phyloP scores from a whole-genome alignment of 2,113 vertebrate genomes.

The Puma concolor region DNA sequence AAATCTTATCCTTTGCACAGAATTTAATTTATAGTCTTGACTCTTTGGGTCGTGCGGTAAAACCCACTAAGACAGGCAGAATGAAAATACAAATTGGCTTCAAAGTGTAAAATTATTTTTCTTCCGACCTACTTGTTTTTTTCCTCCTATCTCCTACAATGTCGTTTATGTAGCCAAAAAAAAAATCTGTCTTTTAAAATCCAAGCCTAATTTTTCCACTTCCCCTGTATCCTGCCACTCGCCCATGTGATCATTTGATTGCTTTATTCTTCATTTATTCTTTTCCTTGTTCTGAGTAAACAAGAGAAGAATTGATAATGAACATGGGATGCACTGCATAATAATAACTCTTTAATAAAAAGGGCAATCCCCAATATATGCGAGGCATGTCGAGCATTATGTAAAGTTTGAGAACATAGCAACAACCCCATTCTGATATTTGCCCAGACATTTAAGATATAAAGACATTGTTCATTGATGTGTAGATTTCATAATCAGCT shows the following conservation, averaged over 20 bases:
- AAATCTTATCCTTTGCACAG: background rate
- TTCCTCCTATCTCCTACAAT: background rate
- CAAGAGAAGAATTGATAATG: background rate
- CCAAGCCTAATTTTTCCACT: background rate
- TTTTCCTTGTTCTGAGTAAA: background rate
- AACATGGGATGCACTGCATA: background rate
- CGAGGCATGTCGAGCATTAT: fast-evolving
- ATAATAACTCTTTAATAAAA: background rate
- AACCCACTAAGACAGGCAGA: background rate
- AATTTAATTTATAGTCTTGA: constrained; percentile 49
- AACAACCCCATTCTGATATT: background rate
- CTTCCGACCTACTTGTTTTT: background rate
- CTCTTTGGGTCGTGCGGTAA: background rate
- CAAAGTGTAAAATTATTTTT: background rate
- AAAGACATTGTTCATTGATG: background rate
- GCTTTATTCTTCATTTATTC: background rate
- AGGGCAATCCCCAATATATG: background rate
- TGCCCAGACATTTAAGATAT: background rate
- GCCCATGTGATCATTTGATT: background rate
- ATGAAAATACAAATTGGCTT: constrained; percentile 39
- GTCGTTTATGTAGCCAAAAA: background rate
- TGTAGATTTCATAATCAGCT: background rate
- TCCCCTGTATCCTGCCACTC: background rate
- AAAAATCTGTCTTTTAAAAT: background rate
- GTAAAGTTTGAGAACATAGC: no score